These are phyloP conservation scores for Mimas tiliae DNA, from an alignment of 2,888 invertebrate species.

Conservation along the genomic window DNA sequence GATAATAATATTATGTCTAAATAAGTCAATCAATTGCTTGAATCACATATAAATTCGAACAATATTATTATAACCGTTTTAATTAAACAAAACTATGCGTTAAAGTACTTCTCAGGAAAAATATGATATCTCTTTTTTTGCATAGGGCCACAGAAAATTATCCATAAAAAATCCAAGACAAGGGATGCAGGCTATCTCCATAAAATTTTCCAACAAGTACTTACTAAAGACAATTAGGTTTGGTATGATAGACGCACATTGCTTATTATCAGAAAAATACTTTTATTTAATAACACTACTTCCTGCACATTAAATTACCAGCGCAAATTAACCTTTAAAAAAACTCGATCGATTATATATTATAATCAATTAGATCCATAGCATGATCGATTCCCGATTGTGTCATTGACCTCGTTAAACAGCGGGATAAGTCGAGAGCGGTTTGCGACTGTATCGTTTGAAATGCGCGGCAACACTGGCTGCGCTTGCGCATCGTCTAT, in stretches of 20 bases:
- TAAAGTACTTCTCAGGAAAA: neutral
- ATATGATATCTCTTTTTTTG: neutral
- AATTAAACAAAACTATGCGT: neutral
- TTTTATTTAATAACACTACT: slow-evolving; percentile 25
- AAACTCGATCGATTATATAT: slow-evolving; percentile 34
- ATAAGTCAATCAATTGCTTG: neutral
- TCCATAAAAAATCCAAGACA: no score
- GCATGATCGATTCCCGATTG: slow-evolving; percentile 38
- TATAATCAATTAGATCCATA: slow-evolving; percentile 46
- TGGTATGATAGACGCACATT: slow-evolving; percentile 20
- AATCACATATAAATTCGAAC: neutral
- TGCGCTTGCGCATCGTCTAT: slow-evolving; percentile 63
- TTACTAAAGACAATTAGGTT: slow-evolving; percentile 10
- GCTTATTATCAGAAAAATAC: neutral
- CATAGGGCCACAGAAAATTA: neutral
- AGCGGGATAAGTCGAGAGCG: slow-evolving; percentile 48
- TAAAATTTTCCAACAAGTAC: neutral
- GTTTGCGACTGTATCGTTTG: slow-evolving; percentile 64
- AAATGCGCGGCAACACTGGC: slow-evolving; percentile 73
- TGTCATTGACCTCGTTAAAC: slow-evolving; percentile 65
- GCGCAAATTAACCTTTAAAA: slow-evolving; percentile 44
- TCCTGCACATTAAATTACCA: slow-evolving; percentile 38
- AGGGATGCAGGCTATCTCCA: no score
- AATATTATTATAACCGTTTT: no score
- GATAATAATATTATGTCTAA: neutral